A percentile compares a stretch with the other conserved stretches of the same genome.
Evolutionary conservation across 2,888 invertebrate species (phyloP).

Genomic region (Heteropelma amictum): DNA sequence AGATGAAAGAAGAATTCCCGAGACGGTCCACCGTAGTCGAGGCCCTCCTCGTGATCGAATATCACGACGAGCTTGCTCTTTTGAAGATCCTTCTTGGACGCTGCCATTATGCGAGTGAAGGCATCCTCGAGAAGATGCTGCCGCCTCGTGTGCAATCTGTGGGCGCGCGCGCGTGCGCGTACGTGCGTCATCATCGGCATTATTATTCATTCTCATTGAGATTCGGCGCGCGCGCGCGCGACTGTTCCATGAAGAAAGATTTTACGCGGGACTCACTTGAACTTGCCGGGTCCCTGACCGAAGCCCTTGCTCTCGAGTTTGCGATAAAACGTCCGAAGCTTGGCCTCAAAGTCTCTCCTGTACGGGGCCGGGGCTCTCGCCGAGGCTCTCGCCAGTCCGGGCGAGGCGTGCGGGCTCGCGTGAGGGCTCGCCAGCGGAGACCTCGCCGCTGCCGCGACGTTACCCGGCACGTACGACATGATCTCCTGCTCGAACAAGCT

Average conservation of each 20-base stretch:
- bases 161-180: neutral
- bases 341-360: conserved; percentile 95
- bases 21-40: conserved; percentile 98
- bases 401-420: conserved; percentile 87
- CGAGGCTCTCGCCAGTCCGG: conserved; percentile 86
- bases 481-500: conserved; percentile 99
- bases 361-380: conserved; percentile 94
- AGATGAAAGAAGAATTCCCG: conserved; percentile 98
- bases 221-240: neutral
- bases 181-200: too few relatives aligned
- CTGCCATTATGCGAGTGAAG: conserved; percentile 97
- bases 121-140: conserved; percentile 97
- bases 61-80: conserved; percentile 96
- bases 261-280: conserved; percentile 85
- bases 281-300: conserved; percentile 97
- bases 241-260: neutral
- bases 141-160: conserved; percentile 93
- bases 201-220: too few relatives aligned
- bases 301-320: conserved; percentile 98
- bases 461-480: conserved; percentile 94
- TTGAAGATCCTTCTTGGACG: conserved; percentile 96
- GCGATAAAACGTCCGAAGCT: conserved; percentile 94
- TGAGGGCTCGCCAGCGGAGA: too few relatives aligned
- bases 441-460: conserved; percentile 79
- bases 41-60: conserved; percentile 96